These are phyloP conservation scores for Stomatorhinus walkeri DNA, from an alignment of 2,797 vertebrate species.

Conservation along the genomic window DNA sequence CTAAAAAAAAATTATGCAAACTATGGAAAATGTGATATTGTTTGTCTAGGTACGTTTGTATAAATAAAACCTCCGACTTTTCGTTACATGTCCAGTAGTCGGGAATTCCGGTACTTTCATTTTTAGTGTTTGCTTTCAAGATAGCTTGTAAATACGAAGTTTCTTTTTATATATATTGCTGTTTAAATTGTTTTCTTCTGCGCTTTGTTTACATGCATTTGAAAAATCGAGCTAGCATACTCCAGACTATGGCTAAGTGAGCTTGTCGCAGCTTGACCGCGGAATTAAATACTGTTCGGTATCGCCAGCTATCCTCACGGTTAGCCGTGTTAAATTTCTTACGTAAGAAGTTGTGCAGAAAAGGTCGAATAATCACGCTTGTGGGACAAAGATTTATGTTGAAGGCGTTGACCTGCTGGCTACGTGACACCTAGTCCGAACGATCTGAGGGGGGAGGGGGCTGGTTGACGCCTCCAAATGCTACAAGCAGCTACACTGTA, in stretches of 20 bases:
- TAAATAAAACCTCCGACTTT: neutral
- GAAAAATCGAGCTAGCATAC: neutral
- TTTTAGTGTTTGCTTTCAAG: neutral
- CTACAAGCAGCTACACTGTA: neutral
- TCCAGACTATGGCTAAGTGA: neutral
- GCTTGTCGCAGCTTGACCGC: neutral
- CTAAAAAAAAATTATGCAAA: neutral
- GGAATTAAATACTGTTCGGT: neutral
- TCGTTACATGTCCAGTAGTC: neutral
- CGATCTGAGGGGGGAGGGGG: slow-evolving; percentile 28
- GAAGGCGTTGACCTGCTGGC: slow-evolving; percentile 5
- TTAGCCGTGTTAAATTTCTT: neutral
- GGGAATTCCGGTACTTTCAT: neutral
- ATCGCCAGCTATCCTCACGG: neutral
- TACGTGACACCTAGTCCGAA: slow-evolving; percentile 47
- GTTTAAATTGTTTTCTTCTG: neutral
- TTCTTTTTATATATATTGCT: neutral
- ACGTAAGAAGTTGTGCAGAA: neutral
- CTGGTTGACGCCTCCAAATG: slow-evolving; percentile 30
- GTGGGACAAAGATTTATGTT: slow-evolving; percentile 11
- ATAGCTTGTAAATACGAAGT: neutral
- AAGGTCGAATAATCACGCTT: neutral
- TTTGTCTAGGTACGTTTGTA: neutral
- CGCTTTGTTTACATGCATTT: neutral
- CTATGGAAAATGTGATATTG: neutral